Conservation (phyloP, 2,888 invertebrate genomes). For the Acanthopleura granulata region DNA sequence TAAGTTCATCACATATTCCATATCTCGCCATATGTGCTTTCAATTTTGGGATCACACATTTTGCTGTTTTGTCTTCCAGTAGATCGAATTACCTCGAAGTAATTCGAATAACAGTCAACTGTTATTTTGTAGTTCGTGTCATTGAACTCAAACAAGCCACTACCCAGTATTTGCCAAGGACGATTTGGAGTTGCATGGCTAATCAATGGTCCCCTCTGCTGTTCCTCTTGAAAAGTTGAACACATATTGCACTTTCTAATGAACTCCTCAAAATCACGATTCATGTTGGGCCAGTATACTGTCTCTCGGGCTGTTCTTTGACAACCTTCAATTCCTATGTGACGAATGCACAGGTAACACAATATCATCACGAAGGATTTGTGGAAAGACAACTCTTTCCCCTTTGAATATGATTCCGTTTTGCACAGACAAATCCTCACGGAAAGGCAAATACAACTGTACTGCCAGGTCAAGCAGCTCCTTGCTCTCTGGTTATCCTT, state of each 20-base stretch:
- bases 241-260: not conserved
- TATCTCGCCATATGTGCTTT: too few relatives aligned
- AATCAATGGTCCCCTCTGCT: too few relatives aligned
- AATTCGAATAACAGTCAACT: too few relatives aligned
- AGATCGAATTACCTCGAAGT: too few relatives aligned
- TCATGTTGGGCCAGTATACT: not conserved
- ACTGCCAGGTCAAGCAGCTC: not conserved
- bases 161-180: too few relatives aligned
- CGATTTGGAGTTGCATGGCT: too few relatives aligned
- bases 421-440: not conserved
- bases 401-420: not conserved
- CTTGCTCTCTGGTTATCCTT: not conserved
- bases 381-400: not conserved
- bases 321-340: not conserved
- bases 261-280: not conserved
- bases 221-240: too few relatives aligned
- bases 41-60: too few relatives aligned
- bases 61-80: too few relatives aligned
- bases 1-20: too few relatives aligned
- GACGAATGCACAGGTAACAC: not conserved
- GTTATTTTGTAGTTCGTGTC: too few relatives aligned
- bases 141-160: too few relatives aligned
- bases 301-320: not conserved
- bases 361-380: not conserved
- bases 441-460: not conserved